phyloP scores from a whole-genome alignment of 2,888 invertebrate species.

The Campoplex capitator region DNA sequence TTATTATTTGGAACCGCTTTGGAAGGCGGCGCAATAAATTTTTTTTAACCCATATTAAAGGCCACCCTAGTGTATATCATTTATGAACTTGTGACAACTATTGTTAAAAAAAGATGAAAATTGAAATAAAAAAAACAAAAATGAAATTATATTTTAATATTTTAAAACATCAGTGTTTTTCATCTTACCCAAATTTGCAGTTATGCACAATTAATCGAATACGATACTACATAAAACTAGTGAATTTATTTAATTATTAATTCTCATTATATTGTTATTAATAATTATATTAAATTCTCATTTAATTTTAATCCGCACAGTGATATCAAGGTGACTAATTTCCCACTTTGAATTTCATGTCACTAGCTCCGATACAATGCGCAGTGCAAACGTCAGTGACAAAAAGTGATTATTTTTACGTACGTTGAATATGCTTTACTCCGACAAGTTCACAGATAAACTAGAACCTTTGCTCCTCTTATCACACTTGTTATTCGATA shows the following conservation, averaged over 20 bases:
- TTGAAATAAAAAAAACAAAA: too few relatives aligned
- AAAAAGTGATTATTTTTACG: not conserved
- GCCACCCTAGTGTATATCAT: too few relatives aligned
- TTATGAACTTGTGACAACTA: too few relatives aligned
- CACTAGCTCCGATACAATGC: not conserved
- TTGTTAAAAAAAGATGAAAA: too few relatives aligned
- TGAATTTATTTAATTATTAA: too few relatives aligned
- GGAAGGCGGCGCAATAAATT: too few relatives aligned
- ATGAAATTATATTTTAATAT: too few relatives aligned
- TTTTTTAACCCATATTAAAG: too few relatives aligned
- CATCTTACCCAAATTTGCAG: not conserved
- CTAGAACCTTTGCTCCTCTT: conserved; percentile 27
- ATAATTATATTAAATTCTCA: too few relatives aligned
- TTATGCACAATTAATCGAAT: not conserved
- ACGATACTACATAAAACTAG: not conserved
- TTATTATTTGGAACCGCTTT: too few relatives aligned
- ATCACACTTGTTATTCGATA: not conserved
- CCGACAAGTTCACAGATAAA: conserved; percentile 8
- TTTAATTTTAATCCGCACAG: not conserved
- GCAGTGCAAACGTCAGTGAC: not conserved
- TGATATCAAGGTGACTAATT: not conserved
- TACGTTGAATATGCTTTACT: not conserved
- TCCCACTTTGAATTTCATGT: not conserved
- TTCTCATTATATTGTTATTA: too few relatives aligned
- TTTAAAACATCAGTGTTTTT: not conserved